phyloP scores from a whole-genome alignment of 2,888 invertebrate genomes.

The Aleiodes alternator region DNA sequence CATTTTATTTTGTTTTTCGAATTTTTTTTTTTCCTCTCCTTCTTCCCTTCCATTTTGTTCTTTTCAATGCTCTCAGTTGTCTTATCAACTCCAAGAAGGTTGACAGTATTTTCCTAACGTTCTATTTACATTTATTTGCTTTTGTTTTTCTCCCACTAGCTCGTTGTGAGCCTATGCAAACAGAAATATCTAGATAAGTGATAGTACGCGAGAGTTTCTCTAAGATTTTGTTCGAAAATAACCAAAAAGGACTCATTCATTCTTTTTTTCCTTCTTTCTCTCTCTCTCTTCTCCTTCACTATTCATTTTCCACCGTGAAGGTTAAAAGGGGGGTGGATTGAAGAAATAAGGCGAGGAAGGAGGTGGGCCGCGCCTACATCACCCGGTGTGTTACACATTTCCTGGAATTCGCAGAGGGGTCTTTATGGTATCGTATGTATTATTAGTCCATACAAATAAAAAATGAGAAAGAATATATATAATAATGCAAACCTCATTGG shows the following conservation, averaged over 20 bases:
- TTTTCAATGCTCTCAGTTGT: constrained; percentile 26
- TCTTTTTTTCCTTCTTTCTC: background rate
- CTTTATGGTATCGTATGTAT: background rate
- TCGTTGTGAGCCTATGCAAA: constrained; percentile 20
- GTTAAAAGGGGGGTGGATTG: constrained; percentile 10
- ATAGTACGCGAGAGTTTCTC: background rate
- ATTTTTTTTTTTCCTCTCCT: background rate
- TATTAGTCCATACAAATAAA: constrained; percentile 1
- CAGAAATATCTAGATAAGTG: constrained; percentile 40
- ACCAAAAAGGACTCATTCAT: background rate
- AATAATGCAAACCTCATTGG: background rate
- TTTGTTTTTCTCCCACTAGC: background rate
- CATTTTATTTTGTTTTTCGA: constrained; percentile 26
- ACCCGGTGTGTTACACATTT: background rate
- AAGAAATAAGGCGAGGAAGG: constrained; percentile 6
- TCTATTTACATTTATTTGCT: constrained; percentile 21
- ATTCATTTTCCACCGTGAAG: background rate
- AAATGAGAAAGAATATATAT: background rate
- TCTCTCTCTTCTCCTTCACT: background rate
- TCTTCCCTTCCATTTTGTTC: constrained; percentile 32
- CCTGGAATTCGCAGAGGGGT: background rate
- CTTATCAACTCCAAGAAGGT: constrained; percentile 11
- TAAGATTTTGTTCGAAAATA: too few relatives aligned
- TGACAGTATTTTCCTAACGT: constrained; percentile 15
- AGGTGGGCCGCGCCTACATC: background rate